Percentiles rank a stretch among this genome's conserved stretches.
phyloP scores from a whole-genome alignment of 2,888 invertebrate genomes.

The Himalopsyche tibetana region DNA sequence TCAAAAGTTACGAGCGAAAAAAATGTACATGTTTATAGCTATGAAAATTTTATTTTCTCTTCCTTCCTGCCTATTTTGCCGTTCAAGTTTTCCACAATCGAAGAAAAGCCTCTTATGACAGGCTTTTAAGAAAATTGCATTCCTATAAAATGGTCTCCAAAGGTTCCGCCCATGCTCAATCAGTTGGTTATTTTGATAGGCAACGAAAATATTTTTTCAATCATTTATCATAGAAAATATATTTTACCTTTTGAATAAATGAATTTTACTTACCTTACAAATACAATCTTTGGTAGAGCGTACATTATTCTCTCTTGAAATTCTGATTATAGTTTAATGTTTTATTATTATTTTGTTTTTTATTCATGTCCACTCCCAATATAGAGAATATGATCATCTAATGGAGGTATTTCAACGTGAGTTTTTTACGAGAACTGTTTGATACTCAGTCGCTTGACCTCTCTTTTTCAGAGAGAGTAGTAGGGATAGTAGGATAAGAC shows the following conservation, averaged over 20 bases:
- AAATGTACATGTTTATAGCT: not conserved
- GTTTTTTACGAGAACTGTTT: too few relatives aligned
- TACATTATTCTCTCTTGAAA: too few relatives aligned
- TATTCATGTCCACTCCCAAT: too few relatives aligned
- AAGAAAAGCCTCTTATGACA: conserved; percentile 48
- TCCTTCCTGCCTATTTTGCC: conserved; percentile 30
- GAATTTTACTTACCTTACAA: too few relatives aligned
- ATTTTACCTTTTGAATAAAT: not conserved
- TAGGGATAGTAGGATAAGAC: too few relatives aligned
- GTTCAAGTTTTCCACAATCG: conserved; percentile 37
- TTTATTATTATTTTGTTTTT: too few relatives aligned
- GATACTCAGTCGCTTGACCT: too few relatives aligned
- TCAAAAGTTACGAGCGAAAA: conserved; percentile 4
- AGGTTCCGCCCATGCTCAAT: conserved; percentile 31
- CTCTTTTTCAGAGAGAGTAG: too few relatives aligned
- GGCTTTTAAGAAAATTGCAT: conserved; percentile 57
- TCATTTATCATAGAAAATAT: not conserved
- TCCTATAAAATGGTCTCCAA: conserved; percentile 45
- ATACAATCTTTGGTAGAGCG: too few relatives aligned
- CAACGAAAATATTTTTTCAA: not conserved
- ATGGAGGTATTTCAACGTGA: too few relatives aligned
- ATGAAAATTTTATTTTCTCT: conserved; percentile 14
- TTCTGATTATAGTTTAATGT: too few relatives aligned
- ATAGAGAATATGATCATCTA: too few relatives aligned
- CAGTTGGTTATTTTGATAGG: conserved; percentile 24